Evolutionary conservation across 2,797 vertebrate genomes (phyloP), one percentile per base, ranked within the genome.

Genomic region (Parambassis ranga): DNA sequence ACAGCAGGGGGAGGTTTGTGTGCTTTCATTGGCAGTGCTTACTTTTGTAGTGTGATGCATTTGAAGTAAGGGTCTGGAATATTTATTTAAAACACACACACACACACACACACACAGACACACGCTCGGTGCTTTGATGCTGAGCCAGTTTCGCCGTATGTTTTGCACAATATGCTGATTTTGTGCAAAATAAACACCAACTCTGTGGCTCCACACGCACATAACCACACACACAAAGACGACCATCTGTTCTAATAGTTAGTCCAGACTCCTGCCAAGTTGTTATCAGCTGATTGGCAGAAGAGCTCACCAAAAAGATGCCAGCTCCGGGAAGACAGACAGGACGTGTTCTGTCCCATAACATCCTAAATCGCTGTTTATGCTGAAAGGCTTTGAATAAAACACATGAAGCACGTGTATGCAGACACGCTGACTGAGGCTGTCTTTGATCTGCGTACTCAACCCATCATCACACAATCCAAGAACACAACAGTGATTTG

Each of bases 171-270:
- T 78, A 77, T 75, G 77, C 35, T 72, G 71, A 67, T 85, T 73
- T 81, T 65, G 70, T 83, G 63, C 41, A 79, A 83, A 80, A 82
- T 50, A 79, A 80, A 67, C 67, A 77, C 42, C 8, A 53, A 67
- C 20, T 70, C 50, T 55, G 47, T 66, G 71, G 50, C 60, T 58
- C 51, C 31, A 71, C 39, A 44, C 46, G 46, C 67, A 62, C 27
- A 61, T 49, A 47, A 16, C 27, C 35, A 71, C 59, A 56, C 35
- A 55, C 36, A 43, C 53, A 73, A 26, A 79, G 57, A 75, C 28
- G 63, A 75, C 81, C 79, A 85, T 87, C 82, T 86, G 84, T 77
- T 85, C 79, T 68, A 77, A 78, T 78, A 78, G 69, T 79, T 64
- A 60, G 49, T 71, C 64, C 71, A 74, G 61, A 53, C 66, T 52